Evolutionary conservation across 1,140 invertebrate genomes (phyloP), one percentile per base, ranked within the genome.

Genomic region (Prorops nasuta): DNA sequence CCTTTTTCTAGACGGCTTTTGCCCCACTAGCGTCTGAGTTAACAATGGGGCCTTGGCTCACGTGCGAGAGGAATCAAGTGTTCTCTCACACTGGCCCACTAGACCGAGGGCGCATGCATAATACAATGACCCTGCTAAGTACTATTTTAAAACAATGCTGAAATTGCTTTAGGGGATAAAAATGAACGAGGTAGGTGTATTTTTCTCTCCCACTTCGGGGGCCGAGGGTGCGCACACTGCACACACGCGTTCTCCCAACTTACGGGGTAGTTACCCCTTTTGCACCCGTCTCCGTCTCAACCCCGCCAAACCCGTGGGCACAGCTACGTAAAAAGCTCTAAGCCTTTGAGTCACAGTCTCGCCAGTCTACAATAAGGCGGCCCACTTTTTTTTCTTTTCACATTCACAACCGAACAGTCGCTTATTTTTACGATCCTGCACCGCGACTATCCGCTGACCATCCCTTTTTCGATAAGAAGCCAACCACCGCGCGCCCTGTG

Each of bases 131-230:
- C 76, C 72, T 72, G 74, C 72, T 78, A 78, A 78, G 76, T 78
- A 78, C 76, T 77, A 78, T 78, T 78, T 78, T 77, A 78, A 78
- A 78, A 78, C 76, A 78, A 78, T 78, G 74, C 73, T 77, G 74
- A 78, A 78, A 78, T 78, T 78, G 76, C 76, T 78, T 78, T 77
- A 78, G 76, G 76, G 76, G 73, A 77, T 78, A 77, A 78, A 77
- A 77, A 78, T 78, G 76, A 78, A 78, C 72, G 73, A 76, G 72
- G 71, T 72, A 74, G 73, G 72, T 76, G 69, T 77, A 76, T 73
- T 77, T 76, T 73, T 76, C 69, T 72, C 71, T 68, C 63, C 63
- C 61, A 67, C 63, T 66, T 64, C 64, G 71, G 66, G 65, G 62
- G 66, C 58, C 57, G 51, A 60, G 60, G 51, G 51, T 64, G 48